Percentiles rank a stretch among this genome's conserved stretches.
These are phyloP conservation scores for Drosophila niveifrons DNA, from an alignment of 2,888 invertebrate genomes.

Conservation along the genomic window DNA sequence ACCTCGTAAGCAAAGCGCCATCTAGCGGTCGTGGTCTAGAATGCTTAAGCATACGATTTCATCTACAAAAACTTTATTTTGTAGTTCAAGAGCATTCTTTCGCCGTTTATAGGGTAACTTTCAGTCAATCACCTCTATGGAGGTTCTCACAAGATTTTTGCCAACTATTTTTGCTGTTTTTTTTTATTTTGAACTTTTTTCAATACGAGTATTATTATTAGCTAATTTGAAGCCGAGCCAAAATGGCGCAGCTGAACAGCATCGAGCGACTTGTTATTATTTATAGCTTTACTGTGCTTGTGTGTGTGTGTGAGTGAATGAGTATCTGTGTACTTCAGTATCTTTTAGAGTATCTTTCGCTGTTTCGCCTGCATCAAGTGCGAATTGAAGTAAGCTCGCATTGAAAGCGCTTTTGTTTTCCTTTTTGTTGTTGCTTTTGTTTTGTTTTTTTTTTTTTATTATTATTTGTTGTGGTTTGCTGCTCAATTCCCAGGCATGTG, in stretches of 20 bases:
- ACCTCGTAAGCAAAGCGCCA: background rate
- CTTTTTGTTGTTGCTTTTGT: constrained; percentile 32
- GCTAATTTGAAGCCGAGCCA: constrained; percentile 72
- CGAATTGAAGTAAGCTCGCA: constrained; percentile 32
- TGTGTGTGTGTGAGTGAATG: background rate
- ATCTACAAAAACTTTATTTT: no score
- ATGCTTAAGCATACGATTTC: background rate
- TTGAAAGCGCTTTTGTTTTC: constrained; percentile 58
- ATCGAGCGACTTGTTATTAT: constrained; percentile 60
- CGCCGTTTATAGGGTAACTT: background rate
- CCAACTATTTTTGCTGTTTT: constrained; percentile 11
- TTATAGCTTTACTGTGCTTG: constrained; percentile 39
- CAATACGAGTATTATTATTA: constrained; percentile 53
- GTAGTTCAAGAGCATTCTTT: background rate
- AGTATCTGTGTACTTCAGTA: constrained; percentile 12
- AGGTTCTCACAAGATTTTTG: constrained; percentile 1
- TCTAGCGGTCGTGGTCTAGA: background rate
- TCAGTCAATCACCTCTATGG: background rate
- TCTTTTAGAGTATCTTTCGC: constrained; percentile 33
- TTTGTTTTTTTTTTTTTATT: constrained; percentile 26
- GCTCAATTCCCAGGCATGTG: constrained; percentile 70
- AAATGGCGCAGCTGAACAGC: constrained; percentile 69
- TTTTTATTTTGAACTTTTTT: constrained; percentile 40
- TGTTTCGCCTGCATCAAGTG: constrained; percentile 23
- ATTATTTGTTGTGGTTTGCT: constrained; percentile 20